A percentile compares a stretch with the other conserved stretches of the same genome.
Conservation (phyloP, 2,797 vertebrate species). For the Microctenopoma steveboyesi region DNA sequence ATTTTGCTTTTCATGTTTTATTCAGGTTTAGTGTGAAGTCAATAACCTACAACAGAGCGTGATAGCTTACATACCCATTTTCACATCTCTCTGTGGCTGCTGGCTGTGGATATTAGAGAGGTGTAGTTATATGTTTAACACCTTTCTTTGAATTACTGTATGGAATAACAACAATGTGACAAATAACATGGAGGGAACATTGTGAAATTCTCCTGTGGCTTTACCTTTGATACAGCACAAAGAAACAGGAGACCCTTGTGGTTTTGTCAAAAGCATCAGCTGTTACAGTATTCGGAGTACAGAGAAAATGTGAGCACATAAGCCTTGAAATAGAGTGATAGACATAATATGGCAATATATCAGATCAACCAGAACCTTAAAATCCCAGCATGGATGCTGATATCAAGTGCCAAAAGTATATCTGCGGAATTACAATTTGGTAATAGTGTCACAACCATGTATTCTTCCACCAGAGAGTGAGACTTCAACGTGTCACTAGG, state of each 20-base stretch:
- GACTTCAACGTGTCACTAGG: no score
- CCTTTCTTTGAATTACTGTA: conserved; percentile 22
- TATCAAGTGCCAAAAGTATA: not conserved
- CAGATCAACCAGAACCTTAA: not conserved
- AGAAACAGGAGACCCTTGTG: conserved; percentile 17
- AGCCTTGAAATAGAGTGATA: conserved; percentile 18
- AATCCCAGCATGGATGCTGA: not conserved
- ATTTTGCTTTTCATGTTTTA: conserved; percentile 37
- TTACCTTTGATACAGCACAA: conserved; percentile 15
- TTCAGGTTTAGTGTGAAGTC: conserved; percentile 32
- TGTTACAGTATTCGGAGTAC: not conserved
- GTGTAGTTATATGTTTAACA: conserved; percentile 1
- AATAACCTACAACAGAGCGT: conserved; percentile 15
- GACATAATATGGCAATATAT: not conserved
- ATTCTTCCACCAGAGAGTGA: no score
- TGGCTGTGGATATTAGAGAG: conserved; percentile 2
- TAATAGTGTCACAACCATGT: no score
- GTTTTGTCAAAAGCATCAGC: conserved; percentile 1
- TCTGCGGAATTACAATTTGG: not conserved
- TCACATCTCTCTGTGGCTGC: conserved; percentile 15
- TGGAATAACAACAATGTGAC: conserved; percentile 25
- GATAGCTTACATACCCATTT: conserved; percentile 6
- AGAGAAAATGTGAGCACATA: not conserved
- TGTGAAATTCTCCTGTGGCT: conserved; percentile 15
- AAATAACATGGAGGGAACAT: conserved; percentile 20